Evolutionary conservation across 2,888 invertebrate species (phyloP), one percentile per base, ranked within the genome.

Genomic region (Helleia helle): DNA sequence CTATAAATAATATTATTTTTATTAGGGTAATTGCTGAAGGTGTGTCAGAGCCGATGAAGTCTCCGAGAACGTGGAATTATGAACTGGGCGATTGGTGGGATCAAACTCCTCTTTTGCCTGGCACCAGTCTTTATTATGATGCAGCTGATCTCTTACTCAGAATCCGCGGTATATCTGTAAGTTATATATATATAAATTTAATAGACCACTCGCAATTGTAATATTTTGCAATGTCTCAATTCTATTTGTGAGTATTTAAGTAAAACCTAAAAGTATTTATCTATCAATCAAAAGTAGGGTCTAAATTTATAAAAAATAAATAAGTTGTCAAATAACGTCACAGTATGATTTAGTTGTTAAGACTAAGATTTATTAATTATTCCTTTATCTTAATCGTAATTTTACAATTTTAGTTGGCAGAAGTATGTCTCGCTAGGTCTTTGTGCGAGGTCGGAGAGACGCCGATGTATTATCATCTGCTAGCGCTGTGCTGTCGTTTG

Each of bases 41-140:
- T 12, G 12, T 49, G 15, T 15, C 18, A n/a, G 48, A 55, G 12
- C 56, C 59, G 9, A 26, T 56, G 13, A 50, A 39, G 0, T 51
- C 49, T 7, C 53, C 60, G 0, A 64, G 73, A 0, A 30, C 43
- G 1, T 83, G 83, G 83, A 73, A 68, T 29, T 46, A 49, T 0
- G 84, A 84, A 50, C 65, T 84, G 0, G 83, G 83, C 0, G 83
- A 83, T 51, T 84, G 83, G 81, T 84, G 81, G 81, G 77, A 79
- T 43, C 41, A 50, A 4, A 69, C 77, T 0, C 75, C 73, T 0
- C 39, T 80, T 1, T 50, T 70, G 18, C 66, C 73, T 0, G 65
- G 64, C 7, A 67, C 61, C 50, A 73, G 59, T 46, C 55, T 47
- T 0, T 80, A 65, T 48, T 73, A 64, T 36, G 68, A 72, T n/a